Conservation (phyloP, 2,113 vertebrate genomes). For the Ceyx cyanopectus region DNA sequence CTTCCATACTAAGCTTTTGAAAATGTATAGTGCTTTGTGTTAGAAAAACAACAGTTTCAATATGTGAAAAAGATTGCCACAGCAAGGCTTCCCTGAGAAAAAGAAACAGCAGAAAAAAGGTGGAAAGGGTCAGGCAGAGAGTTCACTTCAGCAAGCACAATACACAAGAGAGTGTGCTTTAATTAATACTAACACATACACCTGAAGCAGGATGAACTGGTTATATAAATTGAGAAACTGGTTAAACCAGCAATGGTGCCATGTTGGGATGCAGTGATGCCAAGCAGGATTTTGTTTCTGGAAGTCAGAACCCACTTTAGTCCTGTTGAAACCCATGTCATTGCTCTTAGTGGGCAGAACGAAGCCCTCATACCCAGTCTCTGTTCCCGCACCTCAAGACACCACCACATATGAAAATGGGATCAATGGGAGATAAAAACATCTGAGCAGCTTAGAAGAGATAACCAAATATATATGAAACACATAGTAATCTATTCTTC, state of each 20-base stretch:
- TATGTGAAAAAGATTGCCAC: constrained; percentile 23
- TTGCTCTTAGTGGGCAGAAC: accelerated
- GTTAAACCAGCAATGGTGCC: not conserved
- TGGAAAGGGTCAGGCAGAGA: not conserved
- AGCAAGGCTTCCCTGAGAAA: not conserved
- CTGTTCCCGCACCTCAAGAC: not conserved
- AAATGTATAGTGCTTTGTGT: not conserved
- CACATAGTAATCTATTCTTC: not conserved
- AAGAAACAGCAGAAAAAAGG: not conserved
- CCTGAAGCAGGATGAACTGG: not conserved
- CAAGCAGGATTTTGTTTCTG: not conserved
- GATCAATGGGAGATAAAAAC: not conserved
- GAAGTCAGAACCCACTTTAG: not conserved
- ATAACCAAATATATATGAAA: not conserved
- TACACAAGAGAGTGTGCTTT: not conserved
- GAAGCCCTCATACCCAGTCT: accelerated
- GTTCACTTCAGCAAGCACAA: not conserved
- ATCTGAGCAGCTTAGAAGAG: not conserved
- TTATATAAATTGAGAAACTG: not conserved
- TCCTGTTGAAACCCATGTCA: not conserved
- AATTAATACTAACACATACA: not conserved
- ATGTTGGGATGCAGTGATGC: not conserved
- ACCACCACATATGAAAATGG: accelerated
- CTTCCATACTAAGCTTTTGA: constrained; percentile 21
- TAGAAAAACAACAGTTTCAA: constrained; percentile 4